These are phyloP conservation scores for Temnothorax curvispinosus DNA, from an alignment of 1,140 invertebrate species.

Conservation along the genomic window DNA sequence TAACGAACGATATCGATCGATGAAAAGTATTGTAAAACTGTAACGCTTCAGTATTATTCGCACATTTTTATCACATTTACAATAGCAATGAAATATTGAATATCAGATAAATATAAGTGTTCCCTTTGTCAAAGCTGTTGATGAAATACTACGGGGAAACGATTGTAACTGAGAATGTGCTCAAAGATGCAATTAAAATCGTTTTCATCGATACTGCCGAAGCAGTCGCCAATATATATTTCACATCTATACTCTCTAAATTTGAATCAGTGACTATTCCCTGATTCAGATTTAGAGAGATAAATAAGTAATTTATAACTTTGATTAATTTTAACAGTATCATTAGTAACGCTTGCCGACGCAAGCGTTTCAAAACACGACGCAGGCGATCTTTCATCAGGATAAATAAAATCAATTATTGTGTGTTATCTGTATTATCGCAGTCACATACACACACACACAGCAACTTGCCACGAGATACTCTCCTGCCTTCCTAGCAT, in stretches of 20 bases:
- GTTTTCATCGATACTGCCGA: neutral
- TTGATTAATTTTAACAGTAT: neutral
- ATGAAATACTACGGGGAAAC: neutral
- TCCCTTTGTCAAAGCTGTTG: neutral
- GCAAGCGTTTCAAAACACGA: neutral
- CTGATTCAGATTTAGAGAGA: no score
- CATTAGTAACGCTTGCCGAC: neutral
- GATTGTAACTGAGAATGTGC: neutral
- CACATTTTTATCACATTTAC: neutral
- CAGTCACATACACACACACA: neutral
- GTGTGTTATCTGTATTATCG: conserved; percentile 35
- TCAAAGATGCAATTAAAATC: neutral
- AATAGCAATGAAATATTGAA: neutral
- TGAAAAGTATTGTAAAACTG: neutral
- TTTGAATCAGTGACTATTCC: no score
- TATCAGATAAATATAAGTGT: neutral
- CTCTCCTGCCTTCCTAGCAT: conserved; percentile 24
- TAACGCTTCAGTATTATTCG: neutral
- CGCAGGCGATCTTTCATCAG: neutral
- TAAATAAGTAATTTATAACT: neutral
- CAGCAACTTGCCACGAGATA: neutral
- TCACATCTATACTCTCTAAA: neutral
- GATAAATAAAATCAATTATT: conserved; percentile 51
- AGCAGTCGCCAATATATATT: neutral
- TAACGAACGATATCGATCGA: neutral